A percentile compares a stretch with the other conserved stretches of the same genome.
Evolutionary conservation across 2,113 vertebrate species (phyloP).

Genomic region (Prolemur simus): DNA sequence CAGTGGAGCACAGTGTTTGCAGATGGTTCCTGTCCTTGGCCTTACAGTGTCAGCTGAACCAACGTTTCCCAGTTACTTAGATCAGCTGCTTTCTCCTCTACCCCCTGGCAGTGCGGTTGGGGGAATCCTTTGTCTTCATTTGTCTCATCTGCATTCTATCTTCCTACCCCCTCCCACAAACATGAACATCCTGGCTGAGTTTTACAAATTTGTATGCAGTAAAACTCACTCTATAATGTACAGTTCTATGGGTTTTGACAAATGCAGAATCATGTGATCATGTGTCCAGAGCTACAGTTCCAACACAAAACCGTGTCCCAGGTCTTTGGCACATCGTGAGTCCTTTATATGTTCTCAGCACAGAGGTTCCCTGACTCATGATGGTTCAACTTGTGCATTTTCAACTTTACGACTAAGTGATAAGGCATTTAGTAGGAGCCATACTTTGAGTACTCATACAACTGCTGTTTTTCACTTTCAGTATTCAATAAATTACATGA

Average conservation of each 20-base stretch:
- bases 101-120: too few relatives aligned
- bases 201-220: background rate
- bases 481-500: background rate
- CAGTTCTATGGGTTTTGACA: background rate
- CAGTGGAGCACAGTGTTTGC: background rate
- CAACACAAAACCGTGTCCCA: background rate
- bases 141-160: background rate
- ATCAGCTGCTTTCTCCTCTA: background rate
- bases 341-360: background rate
- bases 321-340: background rate
- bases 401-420: background rate
- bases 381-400: background rate
- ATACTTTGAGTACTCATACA: background rate
- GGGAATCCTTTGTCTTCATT: background rate
- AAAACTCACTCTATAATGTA: background rate
- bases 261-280: background rate
- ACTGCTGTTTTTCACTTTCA: background rate
- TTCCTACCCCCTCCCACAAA: background rate
- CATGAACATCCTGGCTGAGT: background rate
- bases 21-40: background rate
- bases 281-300: background rate
- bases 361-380: background rate
- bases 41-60: background rate
- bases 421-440: background rate
- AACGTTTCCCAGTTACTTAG: background rate